These are phyloP conservation scores for Enchytraeus crypticus DNA, from an alignment of 2,888 invertebrate genomes.

Conservation along the genomic window DNA sequence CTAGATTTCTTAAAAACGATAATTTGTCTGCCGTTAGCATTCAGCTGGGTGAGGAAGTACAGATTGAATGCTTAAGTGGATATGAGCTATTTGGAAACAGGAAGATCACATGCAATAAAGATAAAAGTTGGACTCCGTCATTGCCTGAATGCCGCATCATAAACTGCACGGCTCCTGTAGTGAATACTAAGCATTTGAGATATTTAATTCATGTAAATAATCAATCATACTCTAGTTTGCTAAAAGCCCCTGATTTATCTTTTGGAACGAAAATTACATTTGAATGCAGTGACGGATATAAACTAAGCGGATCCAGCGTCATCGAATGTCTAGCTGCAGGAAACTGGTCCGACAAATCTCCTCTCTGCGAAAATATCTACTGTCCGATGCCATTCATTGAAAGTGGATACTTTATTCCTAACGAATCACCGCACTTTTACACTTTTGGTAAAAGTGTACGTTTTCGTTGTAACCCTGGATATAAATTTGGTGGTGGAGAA, in stretches of 20 bases:
- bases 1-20: slow-evolving; percentile 7
- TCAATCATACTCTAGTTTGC: background rate
- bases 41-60: slow-evolving; percentile 11
- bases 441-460: slow-evolving; percentile 18
- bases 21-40: background rate
- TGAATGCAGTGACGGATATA: slow-evolving; percentile 13
- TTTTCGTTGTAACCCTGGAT: slow-evolving; percentile 21
- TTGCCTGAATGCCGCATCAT: slow-evolving; percentile 1
- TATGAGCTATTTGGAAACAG: slow-evolving; percentile 4
- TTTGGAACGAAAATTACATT: slow-evolving; percentile 14
- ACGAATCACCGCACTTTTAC: background rate
- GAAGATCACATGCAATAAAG: background rate
- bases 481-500: slow-evolving; percentile 10
- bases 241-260: background rate
- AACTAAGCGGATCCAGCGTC: slow-evolving; percentile 2
- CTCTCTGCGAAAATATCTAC: slow-evolving; percentile 6
- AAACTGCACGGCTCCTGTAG: background rate
- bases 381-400: slow-evolving; percentile 15
- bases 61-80: slow-evolving; percentile 11
- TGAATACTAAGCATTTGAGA: background rate
- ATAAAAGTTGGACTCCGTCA: slow-evolving; percentile 2
- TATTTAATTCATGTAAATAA: background rate
- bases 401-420: slow-evolving; percentile 12
- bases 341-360: slow-evolving; percentile 9
- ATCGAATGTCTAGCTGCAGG: slow-evolving; percentile 1